Conservation (phyloP, 2,888 invertebrate genomes). For the Phaedon cochleariae region DNA sequence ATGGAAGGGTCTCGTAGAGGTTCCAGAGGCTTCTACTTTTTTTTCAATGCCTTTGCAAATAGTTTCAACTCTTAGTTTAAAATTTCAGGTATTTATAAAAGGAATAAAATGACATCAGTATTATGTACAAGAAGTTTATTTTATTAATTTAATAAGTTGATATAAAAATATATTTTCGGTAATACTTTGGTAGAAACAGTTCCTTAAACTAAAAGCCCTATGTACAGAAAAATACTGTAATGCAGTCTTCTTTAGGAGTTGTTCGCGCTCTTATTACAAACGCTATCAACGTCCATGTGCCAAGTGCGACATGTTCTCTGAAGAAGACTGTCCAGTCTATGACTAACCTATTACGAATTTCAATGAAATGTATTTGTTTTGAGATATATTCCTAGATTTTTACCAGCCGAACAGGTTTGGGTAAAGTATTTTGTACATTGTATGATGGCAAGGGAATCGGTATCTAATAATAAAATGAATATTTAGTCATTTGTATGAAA, state of each 20-base stretch:
- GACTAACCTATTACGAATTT: not conserved
- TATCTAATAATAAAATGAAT: not conserved
- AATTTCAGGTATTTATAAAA: too few relatives aligned
- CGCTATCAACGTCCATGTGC: too few relatives aligned
- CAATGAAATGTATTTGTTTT: not conserved
- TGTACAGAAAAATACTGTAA: constrained; percentile 27
- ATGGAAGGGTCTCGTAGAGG: too few relatives aligned
- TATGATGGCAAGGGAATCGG: constrained; percentile 22
- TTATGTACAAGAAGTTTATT: constrained; percentile 14
- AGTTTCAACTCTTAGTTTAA: too few relatives aligned
- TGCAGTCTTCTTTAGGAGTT: too few relatives aligned
- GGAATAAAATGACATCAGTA: not conserved
- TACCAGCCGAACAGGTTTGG: not conserved
- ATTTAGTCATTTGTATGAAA: too few relatives aligned
- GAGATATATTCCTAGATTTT: not conserved
- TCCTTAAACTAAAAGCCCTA: constrained; percentile 38
- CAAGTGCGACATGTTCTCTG: too few relatives aligned
- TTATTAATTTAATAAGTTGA: constrained; percentile 27
- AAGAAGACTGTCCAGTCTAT: not conserved
- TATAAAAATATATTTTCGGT: constrained; percentile 47
- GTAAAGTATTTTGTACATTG: constrained; percentile 16
- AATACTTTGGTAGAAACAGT: constrained; percentile 49
- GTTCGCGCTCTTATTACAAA: too few relatives aligned
- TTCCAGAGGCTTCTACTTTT: too few relatives aligned
- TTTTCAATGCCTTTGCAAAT: too few relatives aligned